These are phyloP conservation scores for Lithophane semibrunnea DNA, from an alignment of 2,888 invertebrate genomes.

Conservation along the genomic window DNA sequence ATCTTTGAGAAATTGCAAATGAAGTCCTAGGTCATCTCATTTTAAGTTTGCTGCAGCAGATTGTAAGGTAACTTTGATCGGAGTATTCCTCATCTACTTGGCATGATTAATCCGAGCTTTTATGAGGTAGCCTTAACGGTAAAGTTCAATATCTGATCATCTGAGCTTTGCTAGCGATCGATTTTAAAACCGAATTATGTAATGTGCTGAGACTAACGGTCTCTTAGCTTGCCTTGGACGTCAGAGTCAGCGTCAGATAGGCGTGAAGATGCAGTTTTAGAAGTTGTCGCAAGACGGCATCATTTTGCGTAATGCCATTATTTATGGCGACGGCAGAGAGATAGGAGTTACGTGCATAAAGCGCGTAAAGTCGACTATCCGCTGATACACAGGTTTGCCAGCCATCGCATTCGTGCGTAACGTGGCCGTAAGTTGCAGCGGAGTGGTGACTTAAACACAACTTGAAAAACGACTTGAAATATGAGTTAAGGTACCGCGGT, in stretches of 20 bases:
- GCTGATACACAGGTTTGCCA: neutral
- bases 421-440: neutral
- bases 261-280: neutral
- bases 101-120: conserved; percentile 12
- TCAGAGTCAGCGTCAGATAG: no score
- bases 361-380: no score
- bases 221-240: neutral
- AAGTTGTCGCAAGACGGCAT: neutral
- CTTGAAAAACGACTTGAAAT: neutral
- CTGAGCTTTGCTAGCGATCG: neutral
- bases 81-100: conserved; percentile 24
- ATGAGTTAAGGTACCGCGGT: neutral
- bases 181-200: neutral
- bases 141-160: conserved; percentile 11
- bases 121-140: neutral
- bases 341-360: neutral
- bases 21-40: neutral
- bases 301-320: neutral
- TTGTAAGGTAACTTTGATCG: neutral
- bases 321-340: neutral
- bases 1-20: conserved; percentile 19
- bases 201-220: neutral
- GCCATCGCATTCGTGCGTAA: neutral
- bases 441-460: no score
- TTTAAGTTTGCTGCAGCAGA: neutral